These are phyloP conservation scores for Leuctra nigra DNA, from an alignment of 2,888 invertebrate species.

Conservation along the genomic window DNA sequence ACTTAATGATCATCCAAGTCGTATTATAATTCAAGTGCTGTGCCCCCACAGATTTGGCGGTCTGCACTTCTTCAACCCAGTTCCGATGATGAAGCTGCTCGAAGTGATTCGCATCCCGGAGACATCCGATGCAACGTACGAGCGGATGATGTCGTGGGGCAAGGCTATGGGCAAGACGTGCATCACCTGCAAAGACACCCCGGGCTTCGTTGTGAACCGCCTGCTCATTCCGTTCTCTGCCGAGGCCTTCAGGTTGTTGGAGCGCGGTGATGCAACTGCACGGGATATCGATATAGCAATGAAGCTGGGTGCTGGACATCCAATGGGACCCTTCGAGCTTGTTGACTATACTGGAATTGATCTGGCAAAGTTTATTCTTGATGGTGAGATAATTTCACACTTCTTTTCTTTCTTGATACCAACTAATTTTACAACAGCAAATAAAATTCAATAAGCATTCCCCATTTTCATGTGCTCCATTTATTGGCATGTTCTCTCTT, in stretches of 20 bases:
- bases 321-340: conserved; percentile 86
- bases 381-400: too few species aligned
- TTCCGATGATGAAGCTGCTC: conserved; percentile 81
- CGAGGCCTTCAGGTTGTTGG: conserved; percentile 73
- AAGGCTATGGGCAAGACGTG: conserved; percentile 68
- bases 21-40: too few species aligned
- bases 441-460: too few species aligned
- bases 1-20: too few species aligned
- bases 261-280: conserved; percentile 72
- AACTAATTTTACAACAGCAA: too few species aligned
- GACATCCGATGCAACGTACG: conserved; percentile 70
- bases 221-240: conserved; percentile 75
- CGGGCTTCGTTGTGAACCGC: conserved; percentile 87
- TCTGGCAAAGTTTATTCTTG: conserved; percentile 66
- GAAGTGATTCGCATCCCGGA: conserved; percentile 69
- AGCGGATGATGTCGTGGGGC: conserved; percentile 69
- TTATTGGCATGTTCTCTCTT: too few species aligned
- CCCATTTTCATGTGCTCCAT: too few species aligned
- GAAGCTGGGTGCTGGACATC: conserved; percentile 84
- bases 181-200: conserved; percentile 85
- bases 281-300: conserved; percentile 81
- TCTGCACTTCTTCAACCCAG: conserved; percentile 89
- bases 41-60: conserved; percentile 64
- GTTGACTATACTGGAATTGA: conserved; percentile 80
- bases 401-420: too few species aligned